A percentile compares a stretch with the other conserved stretches of the same genome.
Conservation (phyloP, 2,797 vertebrate genomes). For the Pterois miles region DNA sequence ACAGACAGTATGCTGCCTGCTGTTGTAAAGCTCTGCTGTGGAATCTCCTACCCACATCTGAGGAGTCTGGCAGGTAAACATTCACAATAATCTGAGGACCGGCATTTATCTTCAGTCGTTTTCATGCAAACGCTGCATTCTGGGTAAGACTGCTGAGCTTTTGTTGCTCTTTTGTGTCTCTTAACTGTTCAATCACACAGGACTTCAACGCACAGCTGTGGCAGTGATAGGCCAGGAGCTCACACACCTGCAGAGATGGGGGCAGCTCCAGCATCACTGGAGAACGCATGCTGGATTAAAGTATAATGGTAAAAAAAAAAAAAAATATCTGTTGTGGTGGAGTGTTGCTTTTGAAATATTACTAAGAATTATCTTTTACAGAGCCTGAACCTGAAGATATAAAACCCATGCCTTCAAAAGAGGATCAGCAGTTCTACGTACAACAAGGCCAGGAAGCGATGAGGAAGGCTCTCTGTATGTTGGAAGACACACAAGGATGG, state of each 20-base stretch:
- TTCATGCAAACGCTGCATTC: neutral
- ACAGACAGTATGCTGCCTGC: constrained; percentile 82
- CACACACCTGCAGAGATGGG: constrained; percentile 59
- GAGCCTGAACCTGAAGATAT: constrained; percentile 33
- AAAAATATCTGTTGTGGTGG: neutral
- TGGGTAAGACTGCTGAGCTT: neutral
- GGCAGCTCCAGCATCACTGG: neutral
- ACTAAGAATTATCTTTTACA: constrained; percentile 39
- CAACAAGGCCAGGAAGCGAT: constrained; percentile 80
- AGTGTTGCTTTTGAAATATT: neutral
- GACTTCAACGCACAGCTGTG: constrained; percentile 77
- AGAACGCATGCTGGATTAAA: constrained; percentile 26
- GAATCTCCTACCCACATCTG: constrained; percentile 86
- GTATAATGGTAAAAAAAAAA: constrained; percentile 40
- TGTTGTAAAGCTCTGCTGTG: constrained; percentile 87
- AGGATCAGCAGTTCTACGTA: constrained; percentile 70
- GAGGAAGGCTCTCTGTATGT: constrained; percentile 77
- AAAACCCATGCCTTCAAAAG: constrained; percentile 3
- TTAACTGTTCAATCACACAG: constrained; percentile 52
- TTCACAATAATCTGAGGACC: neutral
- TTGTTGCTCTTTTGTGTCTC: neutral
- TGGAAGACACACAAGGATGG: constrained; percentile 79
- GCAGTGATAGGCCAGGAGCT: constrained; percentile 78
- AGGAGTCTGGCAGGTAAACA: constrained; percentile 80
- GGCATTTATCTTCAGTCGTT: neutral